phyloP scores from a whole-genome alignment of 2,888 invertebrate genomes.

The Colletes collaris region DNA sequence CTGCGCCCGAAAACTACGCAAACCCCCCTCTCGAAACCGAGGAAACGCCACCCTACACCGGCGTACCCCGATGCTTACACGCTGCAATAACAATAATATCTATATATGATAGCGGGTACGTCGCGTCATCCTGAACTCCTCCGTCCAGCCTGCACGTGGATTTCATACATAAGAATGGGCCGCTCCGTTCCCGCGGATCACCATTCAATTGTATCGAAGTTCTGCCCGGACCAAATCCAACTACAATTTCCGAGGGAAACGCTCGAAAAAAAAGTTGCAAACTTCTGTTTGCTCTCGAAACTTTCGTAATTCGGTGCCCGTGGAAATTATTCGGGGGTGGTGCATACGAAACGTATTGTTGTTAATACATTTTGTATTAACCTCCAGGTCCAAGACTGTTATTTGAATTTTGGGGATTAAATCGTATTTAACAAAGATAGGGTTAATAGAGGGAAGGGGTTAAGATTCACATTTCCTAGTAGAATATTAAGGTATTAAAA shows the following conservation, averaged over 20 bases:
- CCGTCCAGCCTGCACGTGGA: conserved; percentile 67
- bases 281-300: too few species aligned
- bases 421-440: too few species aligned
- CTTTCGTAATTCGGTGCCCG: too few species aligned
- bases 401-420: too few species aligned
- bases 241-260: conserved; percentile 27
- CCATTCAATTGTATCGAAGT: conserved; percentile 78
- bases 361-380: too few species aligned
- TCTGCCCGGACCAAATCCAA: conserved; percentile 29
- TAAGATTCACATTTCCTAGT: not conserved
- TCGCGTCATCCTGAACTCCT: conserved; percentile 53
- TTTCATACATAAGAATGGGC: conserved; percentile 79
- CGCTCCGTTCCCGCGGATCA: conserved; percentile 69
- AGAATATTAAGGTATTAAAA: not conserved
- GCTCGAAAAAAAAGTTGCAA: not conserved
- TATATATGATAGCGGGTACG: conserved; percentile 61
- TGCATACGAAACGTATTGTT: too few species aligned
- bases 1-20: conserved; percentile 57
- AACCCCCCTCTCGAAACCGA: conserved; percentile 29
- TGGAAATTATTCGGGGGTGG: too few species aligned
- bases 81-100: conserved; percentile 76
- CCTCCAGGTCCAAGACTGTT: too few species aligned
- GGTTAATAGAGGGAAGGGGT: not conserved
- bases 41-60: conserved; percentile 21
- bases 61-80: conserved; percentile 48